These are phyloP conservation scores for Ameiurus melas DNA, from an alignment of 2,113 vertebrate species.

Conservation along the genomic window DNA sequence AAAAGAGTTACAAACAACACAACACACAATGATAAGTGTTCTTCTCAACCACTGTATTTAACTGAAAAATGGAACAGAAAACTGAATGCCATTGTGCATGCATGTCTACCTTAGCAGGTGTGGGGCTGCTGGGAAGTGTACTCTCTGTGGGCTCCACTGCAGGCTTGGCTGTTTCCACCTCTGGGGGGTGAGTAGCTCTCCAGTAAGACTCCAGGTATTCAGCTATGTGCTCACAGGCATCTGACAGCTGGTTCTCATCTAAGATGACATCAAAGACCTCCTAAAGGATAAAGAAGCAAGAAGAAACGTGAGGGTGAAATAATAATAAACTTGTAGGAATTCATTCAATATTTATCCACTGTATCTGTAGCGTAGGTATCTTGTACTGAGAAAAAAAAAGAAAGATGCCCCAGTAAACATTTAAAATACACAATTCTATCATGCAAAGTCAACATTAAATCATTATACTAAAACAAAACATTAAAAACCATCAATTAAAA, in stretches of 20 bases:
- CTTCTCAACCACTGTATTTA: background rate
- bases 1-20: constrained; percentile 52
- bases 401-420: background rate
- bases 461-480: background rate
- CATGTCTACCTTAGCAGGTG: constrained; percentile 65
- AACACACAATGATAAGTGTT: constrained; percentile 54
- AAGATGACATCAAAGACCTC: constrained; percentile 96
- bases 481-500: background rate
- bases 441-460: background rate
- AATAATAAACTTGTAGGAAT: background rate
- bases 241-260: constrained; percentile 95
- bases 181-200: constrained; percentile 93
- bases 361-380: background rate
- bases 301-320: background rate
- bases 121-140: constrained; percentile 81
- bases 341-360: background rate
- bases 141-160: constrained; percentile 86
- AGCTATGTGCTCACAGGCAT: constrained; percentile 96
- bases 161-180: constrained; percentile 82
- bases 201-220: constrained; percentile 98
- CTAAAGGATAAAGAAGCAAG: constrained; percentile 65
- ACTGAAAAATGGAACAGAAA: background rate
- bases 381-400: background rate
- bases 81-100: background rate
- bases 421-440: background rate